Conservation (phyloP, 2,888 invertebrate species). For the Drosophila maculinotata region DNA sequence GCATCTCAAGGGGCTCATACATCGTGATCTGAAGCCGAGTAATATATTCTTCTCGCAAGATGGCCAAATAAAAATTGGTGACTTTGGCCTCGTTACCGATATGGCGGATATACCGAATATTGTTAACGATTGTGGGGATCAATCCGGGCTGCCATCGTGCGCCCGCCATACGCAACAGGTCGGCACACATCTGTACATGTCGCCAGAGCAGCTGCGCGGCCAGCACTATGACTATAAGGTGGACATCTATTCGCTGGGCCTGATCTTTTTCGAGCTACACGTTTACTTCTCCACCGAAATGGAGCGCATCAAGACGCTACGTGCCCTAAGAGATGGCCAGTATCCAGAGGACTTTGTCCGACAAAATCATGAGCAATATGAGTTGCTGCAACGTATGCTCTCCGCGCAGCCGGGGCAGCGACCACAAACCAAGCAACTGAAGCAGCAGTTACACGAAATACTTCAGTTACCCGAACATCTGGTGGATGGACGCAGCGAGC, state of each 20-base stretch:
- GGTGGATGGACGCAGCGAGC: conserved; percentile 60
- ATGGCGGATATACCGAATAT: conserved; percentile 88
- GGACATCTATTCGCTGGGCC: conserved; percentile 96
- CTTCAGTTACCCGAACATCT: conserved; percentile 70
- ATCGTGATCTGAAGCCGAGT: conserved; percentile 97
- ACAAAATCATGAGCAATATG: conserved; percentile 89
- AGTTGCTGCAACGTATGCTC: conserved; percentile 91
- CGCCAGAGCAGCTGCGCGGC: conserved; percentile 95
- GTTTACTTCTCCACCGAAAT: conserved; percentile 96
- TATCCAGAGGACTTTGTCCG: conserved; percentile 90
- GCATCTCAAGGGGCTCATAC: conserved; percentile 96
- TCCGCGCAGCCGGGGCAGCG: conserved; percentile 90
- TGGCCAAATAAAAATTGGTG: conserved; percentile 97
- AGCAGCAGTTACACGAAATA: conserved; percentile 75
- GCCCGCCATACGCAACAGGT: conserved; percentile 88
- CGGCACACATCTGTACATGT: conserved; percentile 98
- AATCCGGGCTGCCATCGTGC: conserved; percentile 80
- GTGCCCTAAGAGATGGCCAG: conserved; percentile 88
- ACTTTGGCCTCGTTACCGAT: conserved; percentile 98
- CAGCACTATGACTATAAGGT: conserved; percentile 94
- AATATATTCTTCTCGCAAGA: conserved; percentile 97
- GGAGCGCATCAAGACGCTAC: conserved; percentile 91
- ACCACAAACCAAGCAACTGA: conserved; percentile 91
- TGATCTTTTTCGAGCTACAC: conserved; percentile 96
- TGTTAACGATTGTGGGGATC: conserved; percentile 76